Conservation (phyloP, 2,888 invertebrate species). For the Seladonia tumulorum region DNA sequence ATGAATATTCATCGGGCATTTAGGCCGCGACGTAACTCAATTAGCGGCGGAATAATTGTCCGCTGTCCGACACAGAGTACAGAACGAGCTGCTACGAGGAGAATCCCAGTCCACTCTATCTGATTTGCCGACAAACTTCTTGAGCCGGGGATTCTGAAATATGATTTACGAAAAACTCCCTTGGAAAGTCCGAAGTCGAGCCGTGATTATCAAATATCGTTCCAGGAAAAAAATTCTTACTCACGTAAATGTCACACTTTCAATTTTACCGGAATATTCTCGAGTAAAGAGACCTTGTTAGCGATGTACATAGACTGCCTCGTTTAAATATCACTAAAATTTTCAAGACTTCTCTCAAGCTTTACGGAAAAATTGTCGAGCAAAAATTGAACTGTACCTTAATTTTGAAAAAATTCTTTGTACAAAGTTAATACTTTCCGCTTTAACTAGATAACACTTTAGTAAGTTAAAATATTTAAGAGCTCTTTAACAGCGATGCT, state of each 20-base stretch:
- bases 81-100: constrained; percentile 64
- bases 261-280: neutral
- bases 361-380: neutral
- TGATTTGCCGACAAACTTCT: constrained; percentile 74
- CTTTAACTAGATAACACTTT: neutral
- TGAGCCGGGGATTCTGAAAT: constrained; percentile 59
- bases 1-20: constrained; percentile 81
- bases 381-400: neutral
- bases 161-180: constrained; percentile 58
- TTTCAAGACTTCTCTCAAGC: neutral
- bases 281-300: neutral
- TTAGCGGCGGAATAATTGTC: constrained; percentile 79
- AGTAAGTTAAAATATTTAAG: neutral
- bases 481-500: neutral
- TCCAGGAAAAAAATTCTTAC: neutral
- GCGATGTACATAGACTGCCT: neutral
- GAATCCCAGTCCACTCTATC: constrained; percentile 63
- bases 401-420: neutral
- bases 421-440: neutral
- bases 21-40: constrained; percentile 79
- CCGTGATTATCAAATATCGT: constrained; percentile 31
- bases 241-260: neutral
- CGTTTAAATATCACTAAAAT: neutral
- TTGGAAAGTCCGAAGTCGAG: neutral
- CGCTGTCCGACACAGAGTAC: constrained; percentile 71